phyloP scores from a whole-genome alignment of 2,797 vertebrate species.

The Triplophysa yarkandensis region DNA sequence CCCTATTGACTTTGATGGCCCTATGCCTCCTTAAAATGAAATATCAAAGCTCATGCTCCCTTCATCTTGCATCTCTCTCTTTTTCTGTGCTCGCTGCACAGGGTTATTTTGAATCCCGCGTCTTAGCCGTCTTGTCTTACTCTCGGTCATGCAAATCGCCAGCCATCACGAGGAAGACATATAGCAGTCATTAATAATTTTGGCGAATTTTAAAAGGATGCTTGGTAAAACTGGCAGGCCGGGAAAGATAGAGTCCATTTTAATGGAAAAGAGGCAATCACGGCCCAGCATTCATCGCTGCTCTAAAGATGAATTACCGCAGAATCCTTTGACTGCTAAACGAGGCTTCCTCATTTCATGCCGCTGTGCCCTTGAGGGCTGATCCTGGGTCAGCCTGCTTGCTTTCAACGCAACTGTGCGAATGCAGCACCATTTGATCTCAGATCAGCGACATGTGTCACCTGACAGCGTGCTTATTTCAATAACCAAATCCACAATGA shows the following conservation, averaged over 20 bases:
- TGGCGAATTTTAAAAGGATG: slow-evolving; percentile 39
- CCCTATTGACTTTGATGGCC: slow-evolving; percentile 28
- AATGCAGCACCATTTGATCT: slow-evolving; percentile 11
- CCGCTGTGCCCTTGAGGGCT: slow-evolving; percentile 14
- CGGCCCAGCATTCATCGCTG: neutral
- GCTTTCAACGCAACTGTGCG: slow-evolving; percentile 3
- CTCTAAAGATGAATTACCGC: slow-evolving; percentile 37
- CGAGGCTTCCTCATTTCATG: slow-evolving; percentile 9
- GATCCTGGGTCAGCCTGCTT: slow-evolving; percentile 6
- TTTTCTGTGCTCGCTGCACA: slow-evolving; percentile 37
- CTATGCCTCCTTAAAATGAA: neutral
- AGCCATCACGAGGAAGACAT: slow-evolving; percentile 40
- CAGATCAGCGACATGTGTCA: slow-evolving; percentile 18
- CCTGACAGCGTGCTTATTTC: slow-evolving; percentile 14
- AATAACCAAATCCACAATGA: slow-evolving; percentile 25
- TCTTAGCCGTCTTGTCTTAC: slow-evolving; percentile 20
- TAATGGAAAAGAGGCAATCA: slow-evolving; percentile 39
- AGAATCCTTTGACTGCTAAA: slow-evolving; percentile 36
- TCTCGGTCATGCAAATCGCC: slow-evolving; percentile 54
- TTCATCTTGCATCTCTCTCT: neutral
- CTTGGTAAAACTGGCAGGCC: slow-evolving; percentile 6
- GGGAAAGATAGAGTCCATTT: slow-evolving; percentile 6
- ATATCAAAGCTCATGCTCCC: neutral
- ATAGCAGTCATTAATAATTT: slow-evolving; percentile 52
- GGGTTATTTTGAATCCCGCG: slow-evolving; percentile 55